Evolutionary conservation across 2,797 vertebrate genomes (phyloP).

Genomic region (Hapalemur alaotrensis): DNA sequence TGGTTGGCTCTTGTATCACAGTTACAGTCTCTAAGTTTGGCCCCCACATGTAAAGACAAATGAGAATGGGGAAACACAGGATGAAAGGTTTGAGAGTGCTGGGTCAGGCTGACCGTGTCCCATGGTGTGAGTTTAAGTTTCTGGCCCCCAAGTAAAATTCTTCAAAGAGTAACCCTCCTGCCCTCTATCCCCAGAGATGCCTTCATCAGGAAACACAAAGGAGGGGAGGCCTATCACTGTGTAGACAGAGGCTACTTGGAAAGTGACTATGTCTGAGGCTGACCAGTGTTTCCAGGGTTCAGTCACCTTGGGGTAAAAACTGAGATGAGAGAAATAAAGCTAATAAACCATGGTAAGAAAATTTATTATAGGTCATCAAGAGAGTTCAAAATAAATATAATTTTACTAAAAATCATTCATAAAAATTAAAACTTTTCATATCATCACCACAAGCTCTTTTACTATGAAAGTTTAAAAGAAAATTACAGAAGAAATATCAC

Average conservation of each 20-base stretch:
- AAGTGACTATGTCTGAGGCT: background rate
- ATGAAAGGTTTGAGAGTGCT: conserved; percentile 68
- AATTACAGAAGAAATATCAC: background rate
- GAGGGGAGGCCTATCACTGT: background rate
- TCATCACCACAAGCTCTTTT: background rate
- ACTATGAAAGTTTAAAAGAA: conserved; percentile 17
- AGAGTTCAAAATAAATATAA: conserved; percentile 4
- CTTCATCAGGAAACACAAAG: conserved; percentile 32
- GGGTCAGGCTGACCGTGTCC: conserved; percentile 56
- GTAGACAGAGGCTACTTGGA: background rate
- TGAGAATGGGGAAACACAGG: conserved; percentile 67
- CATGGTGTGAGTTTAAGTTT: conserved; percentile 62
- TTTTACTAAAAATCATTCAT: background rate
- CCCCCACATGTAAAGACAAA: conserved; percentile 62
- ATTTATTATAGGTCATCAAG: background rate
- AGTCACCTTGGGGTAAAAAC: background rate
- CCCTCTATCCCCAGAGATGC: background rate
- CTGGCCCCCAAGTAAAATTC: conserved; percentile 69
- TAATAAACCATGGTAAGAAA: background rate
- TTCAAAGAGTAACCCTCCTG: conserved; percentile 68
- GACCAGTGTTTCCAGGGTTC: background rate
- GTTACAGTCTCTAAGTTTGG: conserved; percentile 60
- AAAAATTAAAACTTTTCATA: background rate
- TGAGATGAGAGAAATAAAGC: background rate
- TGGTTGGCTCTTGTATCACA: conserved; percentile 53